phyloP scores from a whole-genome alignment of 2,113 vertebrate genomes.

The Monopterus albus region DNA sequence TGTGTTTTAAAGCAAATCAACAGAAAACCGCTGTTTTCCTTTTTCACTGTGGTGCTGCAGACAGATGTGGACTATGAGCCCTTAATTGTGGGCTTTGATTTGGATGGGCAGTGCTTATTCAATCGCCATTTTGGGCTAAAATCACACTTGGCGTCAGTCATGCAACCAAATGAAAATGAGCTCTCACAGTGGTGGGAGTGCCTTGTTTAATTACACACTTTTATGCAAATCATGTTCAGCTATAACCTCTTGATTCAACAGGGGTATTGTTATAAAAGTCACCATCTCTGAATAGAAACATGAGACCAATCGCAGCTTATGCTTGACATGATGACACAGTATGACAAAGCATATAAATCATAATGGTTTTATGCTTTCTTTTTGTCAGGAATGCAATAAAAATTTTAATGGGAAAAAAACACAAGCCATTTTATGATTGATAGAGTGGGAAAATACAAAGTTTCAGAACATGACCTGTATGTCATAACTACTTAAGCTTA shows the following conservation, averaged over 20 bases:
- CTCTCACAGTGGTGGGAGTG: not conserved
- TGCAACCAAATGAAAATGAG: conserved; percentile 29
- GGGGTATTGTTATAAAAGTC: conserved; percentile 3
- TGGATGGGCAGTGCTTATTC: not conserved
- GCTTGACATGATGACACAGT: not conserved
- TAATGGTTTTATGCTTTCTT: not conserved
- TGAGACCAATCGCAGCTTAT: not conserved
- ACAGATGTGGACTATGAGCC: not conserved
- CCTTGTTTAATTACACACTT: conserved; percentile 36
- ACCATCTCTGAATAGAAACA: not conserved
- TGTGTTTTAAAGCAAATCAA: too few relatives aligned
- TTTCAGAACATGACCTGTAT: not conserved
- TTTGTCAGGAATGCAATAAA: not conserved
- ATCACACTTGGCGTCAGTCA: conserved; percentile 3
- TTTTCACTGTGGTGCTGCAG: not conserved
- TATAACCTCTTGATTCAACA: conserved; percentile 5
- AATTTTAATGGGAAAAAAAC: not conserved
- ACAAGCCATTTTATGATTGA: not conserved
- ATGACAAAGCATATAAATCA: not conserved
- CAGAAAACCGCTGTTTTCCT: too few relatives aligned
- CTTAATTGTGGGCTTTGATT: conserved; percentile 1
- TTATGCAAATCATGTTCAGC: conserved; percentile 35
- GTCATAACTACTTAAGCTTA: not conserved
- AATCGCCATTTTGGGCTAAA: not conserved
- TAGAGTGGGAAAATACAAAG: not conserved